Conservation (phyloP, 2,888 invertebrate species). For the Melangyna quadrimaculata region DNA sequence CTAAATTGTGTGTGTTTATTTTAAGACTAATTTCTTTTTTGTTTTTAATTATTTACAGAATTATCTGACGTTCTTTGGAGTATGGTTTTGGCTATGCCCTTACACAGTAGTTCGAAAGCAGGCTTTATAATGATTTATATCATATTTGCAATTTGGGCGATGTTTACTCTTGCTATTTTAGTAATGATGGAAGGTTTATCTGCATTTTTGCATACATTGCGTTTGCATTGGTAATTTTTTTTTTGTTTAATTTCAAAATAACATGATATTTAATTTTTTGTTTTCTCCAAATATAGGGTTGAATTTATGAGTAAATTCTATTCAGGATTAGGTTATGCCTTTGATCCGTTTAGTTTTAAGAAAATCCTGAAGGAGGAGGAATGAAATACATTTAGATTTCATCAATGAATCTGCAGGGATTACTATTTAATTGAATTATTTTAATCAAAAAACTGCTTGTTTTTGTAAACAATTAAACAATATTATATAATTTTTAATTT, state of each 20-base stretch:
- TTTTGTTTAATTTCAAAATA: neutral
- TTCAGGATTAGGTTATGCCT: conserved; percentile 89
- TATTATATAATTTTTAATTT: too few species aligned
- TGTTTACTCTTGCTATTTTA: conserved; percentile 95
- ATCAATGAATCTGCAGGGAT: too few species aligned
- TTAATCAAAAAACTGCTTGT: too few species aligned
- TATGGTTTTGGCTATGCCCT: conserved; percentile 91
- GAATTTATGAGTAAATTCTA: conserved; percentile 99
- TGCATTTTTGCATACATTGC: conserved; percentile 98
- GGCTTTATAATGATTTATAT: conserved; percentile 89
- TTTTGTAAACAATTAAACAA: too few species aligned
- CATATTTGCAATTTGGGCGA: conserved; percentile 94
- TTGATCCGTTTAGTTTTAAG: conserved; percentile 93
- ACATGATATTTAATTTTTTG: neutral
- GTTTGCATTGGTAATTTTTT: conserved; percentile 94
- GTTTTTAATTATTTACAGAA: conserved; percentile 81
- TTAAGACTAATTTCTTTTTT: neutral
- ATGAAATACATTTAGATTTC: too few species aligned
- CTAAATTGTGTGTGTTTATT: too few species aligned
- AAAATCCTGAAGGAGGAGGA: conserved; percentile 84
- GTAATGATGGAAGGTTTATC: conserved; percentile 99
- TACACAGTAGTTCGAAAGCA: conserved; percentile 84
- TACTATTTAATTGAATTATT: too few species aligned
- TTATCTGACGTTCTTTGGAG: conserved; percentile 95
- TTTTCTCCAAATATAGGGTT: conserved; percentile 85